These are phyloP conservation scores for Zeuzera pyrina DNA, from an alignment of 2,888 invertebrate genomes.

Conservation along the genomic window DNA sequence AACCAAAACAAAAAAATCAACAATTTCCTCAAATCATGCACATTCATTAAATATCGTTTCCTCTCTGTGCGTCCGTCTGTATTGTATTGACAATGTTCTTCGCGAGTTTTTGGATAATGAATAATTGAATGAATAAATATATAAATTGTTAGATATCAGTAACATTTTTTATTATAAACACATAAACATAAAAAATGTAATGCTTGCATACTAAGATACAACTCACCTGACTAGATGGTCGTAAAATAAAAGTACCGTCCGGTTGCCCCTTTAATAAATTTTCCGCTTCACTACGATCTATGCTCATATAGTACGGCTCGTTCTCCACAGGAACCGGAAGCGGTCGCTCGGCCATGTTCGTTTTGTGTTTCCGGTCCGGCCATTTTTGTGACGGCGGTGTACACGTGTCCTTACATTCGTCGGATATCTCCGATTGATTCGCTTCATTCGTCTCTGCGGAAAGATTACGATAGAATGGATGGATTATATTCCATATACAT, in stretches of 20 bases:
- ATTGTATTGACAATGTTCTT: no score
- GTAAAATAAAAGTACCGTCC: conserved; percentile 73
- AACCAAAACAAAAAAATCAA: no score
- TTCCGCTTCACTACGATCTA: conserved; percentile 67
- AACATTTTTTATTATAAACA: no score
- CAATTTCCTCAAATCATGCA: no score
- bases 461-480: no score
- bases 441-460: conserved; percentile 48
- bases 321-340: conserved; percentile 67
- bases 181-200: no score
- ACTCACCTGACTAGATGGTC: conserved; percentile 68
- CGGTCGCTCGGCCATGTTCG: conserved; percentile 59
- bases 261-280: conserved; percentile 65
- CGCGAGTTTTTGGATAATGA: no score
- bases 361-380: conserved; percentile 20
- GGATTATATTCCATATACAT: no score
- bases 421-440: conserved; percentile 39
- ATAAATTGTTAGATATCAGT: no score
- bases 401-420: conserved; percentile 23
- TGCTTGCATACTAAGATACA: neutral
- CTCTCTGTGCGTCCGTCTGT: no score
- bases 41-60: no score
- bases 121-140: no score
- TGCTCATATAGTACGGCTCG: conserved; percentile 72
- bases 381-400: conserved; percentile 23